These are phyloP conservation scores for Drosophila watanabei DNA, from an alignment of 1,140 invertebrate genomes.

Conservation along the genomic window DNA sequence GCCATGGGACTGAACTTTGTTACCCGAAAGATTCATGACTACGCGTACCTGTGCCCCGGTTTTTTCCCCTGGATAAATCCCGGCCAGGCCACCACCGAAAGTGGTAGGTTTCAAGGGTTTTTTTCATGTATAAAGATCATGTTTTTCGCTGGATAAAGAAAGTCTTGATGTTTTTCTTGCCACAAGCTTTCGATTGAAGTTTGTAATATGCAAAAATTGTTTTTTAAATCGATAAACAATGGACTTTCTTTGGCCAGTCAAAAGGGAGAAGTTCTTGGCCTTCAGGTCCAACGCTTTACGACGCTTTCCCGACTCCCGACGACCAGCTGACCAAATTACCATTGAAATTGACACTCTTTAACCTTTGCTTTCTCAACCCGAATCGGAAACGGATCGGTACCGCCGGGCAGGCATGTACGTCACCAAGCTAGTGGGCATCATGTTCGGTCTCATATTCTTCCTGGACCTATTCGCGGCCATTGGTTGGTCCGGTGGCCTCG, in stretches of 20 bases:
- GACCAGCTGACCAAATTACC: constrained; percentile 18
- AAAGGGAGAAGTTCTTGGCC: not conserved
- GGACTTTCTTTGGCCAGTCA: not conserved
- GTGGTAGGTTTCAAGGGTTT: constrained; percentile 85
- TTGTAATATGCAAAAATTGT: not conserved
- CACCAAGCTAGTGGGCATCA: constrained; percentile 94
- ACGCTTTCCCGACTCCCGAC: not conserved
- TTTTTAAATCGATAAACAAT: not conserved
- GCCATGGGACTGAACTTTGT: constrained; percentile 88
- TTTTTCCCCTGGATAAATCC: constrained; percentile 95
- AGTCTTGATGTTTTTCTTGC: not conserved
- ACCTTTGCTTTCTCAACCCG: constrained; percentile 41
- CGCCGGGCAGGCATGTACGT: constrained; percentile 90
- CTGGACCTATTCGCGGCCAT: constrained; percentile 94
- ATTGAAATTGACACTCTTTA: constrained; percentile 49
- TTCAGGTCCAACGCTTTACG: not conserved
- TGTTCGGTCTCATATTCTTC: constrained; percentile 92
- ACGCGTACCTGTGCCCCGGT: constrained; percentile 93
- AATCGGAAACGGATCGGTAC: constrained; percentile 18
- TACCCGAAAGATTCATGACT: constrained; percentile 88
- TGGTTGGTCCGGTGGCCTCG: constrained; percentile 90
- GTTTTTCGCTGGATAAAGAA: not conserved
- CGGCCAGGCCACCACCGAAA: constrained; percentile 93
- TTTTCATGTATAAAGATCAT: not conserved
- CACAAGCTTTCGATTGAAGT: not conserved